Conservation (phyloP, 1,140 invertebrate genomes). For the Aphelenchoides fujianensis region DNA sequence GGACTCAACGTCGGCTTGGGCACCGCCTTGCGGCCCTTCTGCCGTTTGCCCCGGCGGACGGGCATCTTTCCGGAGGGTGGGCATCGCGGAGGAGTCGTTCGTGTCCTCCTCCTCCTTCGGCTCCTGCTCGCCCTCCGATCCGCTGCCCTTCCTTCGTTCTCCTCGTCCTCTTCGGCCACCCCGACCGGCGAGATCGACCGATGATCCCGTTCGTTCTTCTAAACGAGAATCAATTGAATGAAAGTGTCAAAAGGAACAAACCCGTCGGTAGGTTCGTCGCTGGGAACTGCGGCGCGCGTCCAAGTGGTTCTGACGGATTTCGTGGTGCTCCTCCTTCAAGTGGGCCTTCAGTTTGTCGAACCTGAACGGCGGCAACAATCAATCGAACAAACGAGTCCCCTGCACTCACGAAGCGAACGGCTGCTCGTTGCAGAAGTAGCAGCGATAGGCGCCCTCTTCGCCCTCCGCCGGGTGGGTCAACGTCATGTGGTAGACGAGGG, state of each 20-base stretch:
- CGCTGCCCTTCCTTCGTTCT: not conserved
- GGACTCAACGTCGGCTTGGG: not conserved
- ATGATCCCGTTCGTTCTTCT: not conserved
- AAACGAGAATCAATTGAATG: not conserved
- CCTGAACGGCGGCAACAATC: conserved; percentile 2
- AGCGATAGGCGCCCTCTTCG: conserved; percentile 3
- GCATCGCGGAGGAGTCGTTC: not conserved
- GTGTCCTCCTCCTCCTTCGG: not conserved
- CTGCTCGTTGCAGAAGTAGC: conserved; percentile 7
- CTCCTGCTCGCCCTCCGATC: not conserved
- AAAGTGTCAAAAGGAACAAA: conserved; percentile 6
- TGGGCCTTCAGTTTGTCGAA: conserved; percentile 17
- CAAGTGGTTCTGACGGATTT: conserved; percentile 5
- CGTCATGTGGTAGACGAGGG: conserved; percentile 18
- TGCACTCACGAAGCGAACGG: not conserved
- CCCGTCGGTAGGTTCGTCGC: not conserved
- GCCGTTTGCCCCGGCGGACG: not conserved
- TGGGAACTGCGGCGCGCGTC: not conserved
- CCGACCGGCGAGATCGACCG: not conserved
- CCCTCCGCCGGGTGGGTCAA: conserved; percentile 21
- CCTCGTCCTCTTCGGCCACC: not conserved
- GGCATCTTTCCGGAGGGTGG: not conserved
- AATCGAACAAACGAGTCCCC: not conserved
- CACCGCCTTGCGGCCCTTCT: not conserved
- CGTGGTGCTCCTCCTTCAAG: conserved; percentile 17